Evolutionary conservation across 2,888 invertebrate genomes (phyloP), one percentile per base, ranked within the genome.

Genomic region (Temnothorax unifasciatus): DNA sequence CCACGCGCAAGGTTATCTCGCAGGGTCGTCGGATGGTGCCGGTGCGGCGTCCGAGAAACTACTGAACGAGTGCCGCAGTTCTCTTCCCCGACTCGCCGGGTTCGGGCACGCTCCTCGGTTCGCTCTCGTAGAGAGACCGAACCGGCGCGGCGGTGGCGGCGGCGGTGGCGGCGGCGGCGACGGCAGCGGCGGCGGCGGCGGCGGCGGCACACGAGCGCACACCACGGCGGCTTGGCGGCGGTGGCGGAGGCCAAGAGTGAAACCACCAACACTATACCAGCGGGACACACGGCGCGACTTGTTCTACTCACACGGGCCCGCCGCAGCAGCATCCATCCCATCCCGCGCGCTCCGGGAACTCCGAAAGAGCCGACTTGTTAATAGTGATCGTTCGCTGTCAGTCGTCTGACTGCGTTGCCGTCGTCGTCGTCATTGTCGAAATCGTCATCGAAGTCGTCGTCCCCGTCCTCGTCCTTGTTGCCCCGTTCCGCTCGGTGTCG

Each of bases 1-100:
- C 68, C 83, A 57, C 63, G 66, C 71, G 82, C 88, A 88, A 88
- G 88, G 90, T 91, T 93, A 91, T 92, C 91, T 91, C 92, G 91
- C 89, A 91, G 90, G 90, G 92, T 93, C 93, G 93, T 93, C 93
- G 93, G 94, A 94, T 93, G 93, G 90, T 94, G 94, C 93, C 94
- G 93, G 93, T 93, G 92, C 94, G 94, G 93, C 94, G 94, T 93
- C 94, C 94, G 94, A 94, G 94, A 93, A 94, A 94, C 94, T 94
- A 94, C 94, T 94, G 94, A 94, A 93, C 94, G 93, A 93, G 92
- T 93, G 93, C 92, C 93, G 94, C 92, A 91, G 92, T 93, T 93
- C 93, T 93, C 92, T 93, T 93, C 93, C 92, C 92, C 91, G 92
- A 90, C 92, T 91, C 91, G 76, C 68, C 68, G 93, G 92, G 79